Evolutionary conservation across 2,888 invertebrate species (phyloP).

Genomic region (Folsomia manolachei): DNA sequence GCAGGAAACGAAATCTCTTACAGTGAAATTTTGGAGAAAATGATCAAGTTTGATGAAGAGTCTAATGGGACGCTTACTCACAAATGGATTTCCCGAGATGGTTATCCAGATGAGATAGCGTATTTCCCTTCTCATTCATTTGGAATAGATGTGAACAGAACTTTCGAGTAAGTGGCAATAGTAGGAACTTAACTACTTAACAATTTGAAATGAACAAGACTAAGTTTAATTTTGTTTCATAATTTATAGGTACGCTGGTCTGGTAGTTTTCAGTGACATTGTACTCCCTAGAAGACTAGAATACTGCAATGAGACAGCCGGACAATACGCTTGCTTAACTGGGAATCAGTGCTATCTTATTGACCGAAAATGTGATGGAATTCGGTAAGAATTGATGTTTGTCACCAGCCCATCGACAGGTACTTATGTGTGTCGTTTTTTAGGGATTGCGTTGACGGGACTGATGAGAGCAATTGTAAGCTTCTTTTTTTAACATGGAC

Average conservation of each 20-base stretch:
- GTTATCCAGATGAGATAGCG: slow-evolving; percentile 78
- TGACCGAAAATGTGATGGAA: slow-evolving; percentile 73
- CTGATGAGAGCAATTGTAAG: slow-evolving; percentile 77
- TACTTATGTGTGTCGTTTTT: slow-evolving; percentile 38
- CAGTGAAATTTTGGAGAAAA: slow-evolving; percentile 80
- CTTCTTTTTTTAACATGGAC: too few relatives aligned
- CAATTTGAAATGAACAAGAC: slow-evolving; percentile 2
- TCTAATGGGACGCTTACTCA: slow-evolving; percentile 80
- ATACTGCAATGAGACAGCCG: slow-evolving; percentile 69
- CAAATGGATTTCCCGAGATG: slow-evolving; percentile 79
- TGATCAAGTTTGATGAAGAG: slow-evolving; percentile 81
- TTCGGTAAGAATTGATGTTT: too few relatives aligned
- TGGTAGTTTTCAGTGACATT: slow-evolving; percentile 88
- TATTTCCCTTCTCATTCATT: slow-evolving; percentile 86
- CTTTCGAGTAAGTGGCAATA: slow-evolving; percentile 77
- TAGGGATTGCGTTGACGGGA: slow-evolving; percentile 77
- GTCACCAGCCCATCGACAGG: too few relatives aligned
- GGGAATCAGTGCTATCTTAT: slow-evolving; percentile 72
- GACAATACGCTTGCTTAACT: slow-evolving; percentile 75
- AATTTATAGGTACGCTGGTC: slow-evolving; percentile 63
- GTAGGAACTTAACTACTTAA: slow-evolving; percentile 7
- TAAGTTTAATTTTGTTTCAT: not conserved
- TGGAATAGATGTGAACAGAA: slow-evolving; percentile 90
- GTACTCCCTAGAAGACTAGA: slow-evolving; percentile 66
- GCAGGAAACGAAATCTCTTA: slow-evolving; percentile 87